Evolutionary conservation across 2,113 vertebrate species (phyloP).

Genomic region (Phaethornis superciliosus): DNA sequence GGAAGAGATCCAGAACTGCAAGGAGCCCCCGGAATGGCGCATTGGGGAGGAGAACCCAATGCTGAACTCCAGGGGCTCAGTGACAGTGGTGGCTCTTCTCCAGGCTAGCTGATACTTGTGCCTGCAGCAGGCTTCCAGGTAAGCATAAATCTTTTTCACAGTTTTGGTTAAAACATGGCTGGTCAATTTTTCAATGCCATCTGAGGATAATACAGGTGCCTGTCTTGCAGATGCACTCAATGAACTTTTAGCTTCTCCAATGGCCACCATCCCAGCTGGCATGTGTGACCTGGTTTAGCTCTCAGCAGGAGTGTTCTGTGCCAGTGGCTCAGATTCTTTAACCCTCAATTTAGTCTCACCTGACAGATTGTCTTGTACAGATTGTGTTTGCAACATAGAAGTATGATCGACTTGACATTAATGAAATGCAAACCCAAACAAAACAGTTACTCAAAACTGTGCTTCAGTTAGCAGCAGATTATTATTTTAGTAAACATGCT

Average conservation of each 20-base stretch:
- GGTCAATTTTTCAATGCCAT: not conserved
- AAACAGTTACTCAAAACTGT: not conserved
- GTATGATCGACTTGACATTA: not conserved
- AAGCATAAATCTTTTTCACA: rapidly evolving
- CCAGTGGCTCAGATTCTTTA: not conserved
- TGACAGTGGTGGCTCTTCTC: slow-evolving; percentile 90
- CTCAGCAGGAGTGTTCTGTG: not conserved
- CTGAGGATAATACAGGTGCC: rapidly evolving
- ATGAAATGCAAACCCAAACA: not conserved
- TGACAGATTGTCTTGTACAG: not conserved
- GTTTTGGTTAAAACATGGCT: not conserved
- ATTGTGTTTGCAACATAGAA: not conserved
- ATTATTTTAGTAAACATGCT: not conserved
- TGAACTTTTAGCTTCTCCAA: not conserved
- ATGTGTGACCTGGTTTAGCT: not conserved
- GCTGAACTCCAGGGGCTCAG: slow-evolving; percentile 77
- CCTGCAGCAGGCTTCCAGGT: slow-evolving; percentile 92
- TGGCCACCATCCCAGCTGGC: not conserved
- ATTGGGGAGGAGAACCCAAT: slow-evolving; percentile 84
- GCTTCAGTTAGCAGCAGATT: not conserved
- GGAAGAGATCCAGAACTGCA: slow-evolving; percentile 85
- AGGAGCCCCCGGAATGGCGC: slow-evolving; percentile 81
- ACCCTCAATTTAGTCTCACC: not conserved
- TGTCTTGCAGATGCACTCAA: not conserved
- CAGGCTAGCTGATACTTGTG: slow-evolving; percentile 94